Conservation (phyloP, 2,888 invertebrate genomes). For the Ametastegia equiseti region DNA sequence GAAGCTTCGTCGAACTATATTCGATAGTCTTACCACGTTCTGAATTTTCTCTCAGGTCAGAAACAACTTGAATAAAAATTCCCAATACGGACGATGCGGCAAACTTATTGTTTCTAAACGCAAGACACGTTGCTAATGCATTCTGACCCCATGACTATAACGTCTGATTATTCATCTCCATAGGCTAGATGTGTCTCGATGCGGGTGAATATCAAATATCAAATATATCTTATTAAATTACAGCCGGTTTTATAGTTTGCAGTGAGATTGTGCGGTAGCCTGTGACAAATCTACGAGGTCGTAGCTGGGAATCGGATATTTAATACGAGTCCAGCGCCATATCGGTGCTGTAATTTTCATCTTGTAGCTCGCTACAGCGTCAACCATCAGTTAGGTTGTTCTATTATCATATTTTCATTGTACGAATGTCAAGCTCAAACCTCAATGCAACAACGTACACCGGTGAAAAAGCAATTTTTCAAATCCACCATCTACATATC, state of each 20-base stretch:
- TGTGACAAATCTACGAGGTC: slow-evolving; percentile 45
- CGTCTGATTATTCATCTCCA: slow-evolving; percentile 23
- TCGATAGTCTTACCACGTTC: slow-evolving; percentile 4
- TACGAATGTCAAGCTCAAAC: slow-evolving; percentile 38
- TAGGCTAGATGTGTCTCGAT: slow-evolving; percentile 19
- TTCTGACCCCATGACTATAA: slow-evolving; percentile 24
- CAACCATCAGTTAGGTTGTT: background rate
- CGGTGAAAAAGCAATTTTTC: background rate
- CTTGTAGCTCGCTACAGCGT: background rate
- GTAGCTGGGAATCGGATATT: slow-evolving; percentile 37
- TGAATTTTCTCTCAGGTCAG: slow-evolving; percentile 11
- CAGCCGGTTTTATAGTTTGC: slow-evolving; percentile 34
- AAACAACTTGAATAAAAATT: slow-evolving; percentile 27
- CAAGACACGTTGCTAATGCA: slow-evolving; percentile 38
- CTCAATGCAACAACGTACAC: background rate
- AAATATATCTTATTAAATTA: slow-evolving; percentile 33
- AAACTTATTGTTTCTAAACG: slow-evolving; percentile 28
- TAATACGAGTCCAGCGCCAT: slow-evolving; percentile 20
- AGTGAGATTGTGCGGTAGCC: slow-evolving; percentile 34
- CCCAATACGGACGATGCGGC: slow-evolving; percentile 13
- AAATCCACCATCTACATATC: slow-evolving; percentile 12
- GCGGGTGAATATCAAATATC: slow-evolving; percentile 32
- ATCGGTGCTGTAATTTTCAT: background rate
- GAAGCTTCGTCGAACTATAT: background rate
- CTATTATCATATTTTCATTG: background rate